Evolutionary conservation across 1,140 invertebrate genomes (phyloP).

Genomic region (Anastrepha ludens): DNA sequence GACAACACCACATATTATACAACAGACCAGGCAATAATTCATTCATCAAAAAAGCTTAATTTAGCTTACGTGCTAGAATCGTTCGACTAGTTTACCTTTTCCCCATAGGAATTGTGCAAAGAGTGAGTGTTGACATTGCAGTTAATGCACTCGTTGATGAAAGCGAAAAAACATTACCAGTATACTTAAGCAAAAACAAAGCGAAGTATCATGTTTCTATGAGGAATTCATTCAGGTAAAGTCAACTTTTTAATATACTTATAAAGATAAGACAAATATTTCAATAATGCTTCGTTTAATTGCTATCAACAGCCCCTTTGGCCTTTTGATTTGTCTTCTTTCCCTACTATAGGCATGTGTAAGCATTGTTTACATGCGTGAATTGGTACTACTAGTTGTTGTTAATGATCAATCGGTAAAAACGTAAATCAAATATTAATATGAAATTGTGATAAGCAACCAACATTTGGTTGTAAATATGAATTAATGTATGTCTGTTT

Average conservation of each 20-base stretch:
- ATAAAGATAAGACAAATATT: not conserved
- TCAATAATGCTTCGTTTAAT: constrained; percentile 1
- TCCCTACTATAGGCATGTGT: not conserved
- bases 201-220: not conserved
- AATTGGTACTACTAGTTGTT: not conserved
- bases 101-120: no score
- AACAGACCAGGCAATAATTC: no score
- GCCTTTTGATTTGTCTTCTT: no score
- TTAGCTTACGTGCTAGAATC: no score
- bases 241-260: not conserved
- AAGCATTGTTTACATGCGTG: constrained; percentile 17
- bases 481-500: no score
- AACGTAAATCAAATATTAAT: not conserved
- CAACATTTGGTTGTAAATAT: no score
- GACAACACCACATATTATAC: no score
- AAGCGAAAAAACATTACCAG: not conserved
- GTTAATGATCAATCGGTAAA: not conserved
- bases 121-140: not conserved
- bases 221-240: not conserved
- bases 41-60: no score
- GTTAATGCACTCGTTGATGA: not conserved
- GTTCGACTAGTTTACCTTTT: no score
- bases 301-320: not conserved
- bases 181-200: not conserved
- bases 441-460: no score